Percentiles rank a stretch among this genome's conserved stretches.
These are phyloP conservation scores for Oceanites oceanicus DNA, from an alignment of 2,113 vertebrate genomes.

Conservation along the genomic window DNA sequence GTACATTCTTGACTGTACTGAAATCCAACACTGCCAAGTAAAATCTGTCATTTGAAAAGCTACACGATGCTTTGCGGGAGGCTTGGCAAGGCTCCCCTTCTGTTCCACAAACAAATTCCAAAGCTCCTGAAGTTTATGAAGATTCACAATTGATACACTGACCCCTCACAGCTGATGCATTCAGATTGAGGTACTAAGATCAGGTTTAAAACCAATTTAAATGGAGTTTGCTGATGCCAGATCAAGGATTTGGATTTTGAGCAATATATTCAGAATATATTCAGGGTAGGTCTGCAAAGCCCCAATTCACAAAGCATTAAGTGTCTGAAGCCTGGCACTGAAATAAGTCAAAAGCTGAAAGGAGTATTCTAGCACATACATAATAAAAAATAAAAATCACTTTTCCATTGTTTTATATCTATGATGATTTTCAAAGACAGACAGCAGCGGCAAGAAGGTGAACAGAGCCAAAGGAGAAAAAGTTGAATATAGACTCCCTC, in stretches of 20 bases:
- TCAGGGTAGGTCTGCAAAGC: background rate
- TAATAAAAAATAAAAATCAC: background rate
- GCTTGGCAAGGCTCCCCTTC: background rate
- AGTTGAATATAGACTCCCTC: background rate
- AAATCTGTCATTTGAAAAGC: background rate
- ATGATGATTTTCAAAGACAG: background rate
- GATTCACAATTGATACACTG: background rate
- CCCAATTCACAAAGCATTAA: background rate
- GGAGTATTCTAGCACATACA: background rate
- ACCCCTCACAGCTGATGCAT: background rate
- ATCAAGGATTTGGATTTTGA: background rate
- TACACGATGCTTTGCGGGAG: background rate
- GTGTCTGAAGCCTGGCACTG: background rate
- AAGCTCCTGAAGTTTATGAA: background rate
- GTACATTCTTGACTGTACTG: background rate
- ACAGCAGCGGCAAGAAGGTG: background rate
- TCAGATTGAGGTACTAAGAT: background rate
- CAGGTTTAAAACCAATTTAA: background rate
- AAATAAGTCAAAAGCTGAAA: background rate
- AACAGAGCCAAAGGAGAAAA: background rate
- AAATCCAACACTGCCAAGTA: background rate
- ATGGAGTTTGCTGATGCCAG: background rate
- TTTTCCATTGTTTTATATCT: background rate
- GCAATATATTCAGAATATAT: background rate
- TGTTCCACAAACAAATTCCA: background rate